Conservation (phyloP, 2,797 vertebrate genomes). For the Clarias fuscus region DNA sequence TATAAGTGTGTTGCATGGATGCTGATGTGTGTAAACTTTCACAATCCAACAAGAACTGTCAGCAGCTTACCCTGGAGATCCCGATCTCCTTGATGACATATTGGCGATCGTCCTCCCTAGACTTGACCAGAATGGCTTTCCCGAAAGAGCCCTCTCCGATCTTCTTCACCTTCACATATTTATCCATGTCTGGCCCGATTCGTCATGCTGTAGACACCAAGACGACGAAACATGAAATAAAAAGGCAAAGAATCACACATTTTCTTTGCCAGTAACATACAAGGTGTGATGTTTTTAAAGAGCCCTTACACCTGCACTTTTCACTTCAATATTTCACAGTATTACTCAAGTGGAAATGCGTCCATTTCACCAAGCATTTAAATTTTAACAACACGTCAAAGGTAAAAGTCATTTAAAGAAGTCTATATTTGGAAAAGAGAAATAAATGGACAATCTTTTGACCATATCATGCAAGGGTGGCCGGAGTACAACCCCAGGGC, state of each 20-base stretch:
- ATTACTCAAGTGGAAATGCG: background rate
- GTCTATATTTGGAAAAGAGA: no score
- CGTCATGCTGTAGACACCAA: conserved; percentile 66
- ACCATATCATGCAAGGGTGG: no score
- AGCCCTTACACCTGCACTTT: background rate
- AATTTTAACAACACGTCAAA: background rate
- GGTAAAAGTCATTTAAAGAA: no score
- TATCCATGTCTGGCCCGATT: conserved; percentile 83
- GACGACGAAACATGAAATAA: background rate
- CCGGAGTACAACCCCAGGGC: no score
- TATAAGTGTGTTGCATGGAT: background rate
- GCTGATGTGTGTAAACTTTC: background rate
- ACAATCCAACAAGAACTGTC: background rate
- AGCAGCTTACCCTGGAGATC: conserved; percentile 85
- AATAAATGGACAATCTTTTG: no score
- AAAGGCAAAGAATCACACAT: background rate
- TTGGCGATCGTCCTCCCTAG: conserved; percentile 85
- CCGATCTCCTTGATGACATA: conserved; percentile 99
- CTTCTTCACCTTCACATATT: conserved; percentile 90
- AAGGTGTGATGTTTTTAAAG: background rate
- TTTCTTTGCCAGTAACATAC: background rate
- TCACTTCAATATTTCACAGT: background rate
- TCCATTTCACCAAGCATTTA: background rate
- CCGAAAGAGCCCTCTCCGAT: conserved; percentile 99
- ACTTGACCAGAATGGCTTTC: conserved; percentile 92